Evolutionary conservation across 2,113 vertebrate species (phyloP).

Genomic region (Brachypodius melanocephalos): DNA sequence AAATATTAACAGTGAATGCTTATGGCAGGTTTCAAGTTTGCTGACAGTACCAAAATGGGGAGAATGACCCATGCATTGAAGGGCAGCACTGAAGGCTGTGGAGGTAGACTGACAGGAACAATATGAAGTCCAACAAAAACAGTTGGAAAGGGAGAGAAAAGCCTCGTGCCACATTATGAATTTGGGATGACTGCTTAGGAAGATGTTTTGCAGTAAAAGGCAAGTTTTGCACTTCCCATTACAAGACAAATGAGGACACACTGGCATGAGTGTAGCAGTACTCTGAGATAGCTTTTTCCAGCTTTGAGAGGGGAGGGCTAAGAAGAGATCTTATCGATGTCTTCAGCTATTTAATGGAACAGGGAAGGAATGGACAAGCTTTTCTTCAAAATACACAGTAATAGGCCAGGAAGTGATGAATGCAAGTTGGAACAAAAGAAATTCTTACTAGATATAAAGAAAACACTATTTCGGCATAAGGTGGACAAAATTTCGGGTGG

Average conservation of each 20-base stretch:
- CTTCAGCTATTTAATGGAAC: background rate
- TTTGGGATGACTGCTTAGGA: background rate
- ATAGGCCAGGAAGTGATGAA: background rate
- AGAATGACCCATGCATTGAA: background rate
- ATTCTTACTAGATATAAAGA: background rate
- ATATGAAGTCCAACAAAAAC: background rate
- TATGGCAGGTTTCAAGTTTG: background rate
- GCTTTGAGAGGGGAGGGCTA: background rate
- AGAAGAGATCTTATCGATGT: background rate
- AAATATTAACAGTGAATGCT: background rate
- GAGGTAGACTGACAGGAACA: background rate
- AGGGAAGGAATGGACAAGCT: background rate
- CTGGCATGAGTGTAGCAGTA: background rate
- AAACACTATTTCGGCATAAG: background rate
- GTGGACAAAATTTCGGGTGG: background rate
- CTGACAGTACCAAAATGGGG: background rate
- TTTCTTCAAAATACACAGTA: background rate
- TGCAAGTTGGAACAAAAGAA: background rate
- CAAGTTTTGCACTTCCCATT: background rate
- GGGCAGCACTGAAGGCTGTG: background rate
- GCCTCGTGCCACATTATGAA: background rate
- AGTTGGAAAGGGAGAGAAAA: background rate
- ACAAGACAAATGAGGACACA: background rate
- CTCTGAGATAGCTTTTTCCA: background rate
- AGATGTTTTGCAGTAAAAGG: background rate